A percentile compares a stretch with the other conserved stretches of the same genome.
Conservation (phyloP, 2,113 vertebrate genomes). For the Chiloscyllium plagiosum region DNA sequence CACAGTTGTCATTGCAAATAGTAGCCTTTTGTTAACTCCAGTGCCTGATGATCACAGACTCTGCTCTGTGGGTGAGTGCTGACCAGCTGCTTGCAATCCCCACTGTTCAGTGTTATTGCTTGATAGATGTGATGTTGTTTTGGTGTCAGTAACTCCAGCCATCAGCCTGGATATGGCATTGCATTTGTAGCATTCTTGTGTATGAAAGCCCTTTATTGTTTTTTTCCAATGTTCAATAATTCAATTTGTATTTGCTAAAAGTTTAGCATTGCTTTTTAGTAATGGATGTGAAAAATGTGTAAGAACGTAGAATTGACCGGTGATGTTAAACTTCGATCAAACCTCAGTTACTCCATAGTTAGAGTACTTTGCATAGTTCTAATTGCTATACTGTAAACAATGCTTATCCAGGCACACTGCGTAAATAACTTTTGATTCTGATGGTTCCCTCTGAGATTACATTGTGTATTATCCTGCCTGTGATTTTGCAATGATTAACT, state of each 20-base stretch:
- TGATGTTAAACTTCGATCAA: background rate
- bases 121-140: background rate
- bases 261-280: background rate
- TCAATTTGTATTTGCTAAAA: background rate
- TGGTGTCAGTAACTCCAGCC: background rate
- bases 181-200: background rate
- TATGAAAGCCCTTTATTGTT: background rate
- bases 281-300: background rate
- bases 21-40: background rate
- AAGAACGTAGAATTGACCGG: background rate
- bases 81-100: background rate
- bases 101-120: background rate
- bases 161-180: background rate
- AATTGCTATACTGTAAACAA: too few species aligned
- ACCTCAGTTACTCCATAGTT: background rate
- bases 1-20: constrained; percentile 3
- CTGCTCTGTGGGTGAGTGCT: background rate
- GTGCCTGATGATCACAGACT: background rate
- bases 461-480: too few species aligned
- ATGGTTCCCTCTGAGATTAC: too few species aligned
- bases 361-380: background rate
- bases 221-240: background rate
- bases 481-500: too few species aligned
- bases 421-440: too few species aligned
- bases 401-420: too few species aligned